Evolutionary conservation across 2,113 vertebrate genomes (phyloP).

Genomic region (Copsychus sechellarum): DNA sequence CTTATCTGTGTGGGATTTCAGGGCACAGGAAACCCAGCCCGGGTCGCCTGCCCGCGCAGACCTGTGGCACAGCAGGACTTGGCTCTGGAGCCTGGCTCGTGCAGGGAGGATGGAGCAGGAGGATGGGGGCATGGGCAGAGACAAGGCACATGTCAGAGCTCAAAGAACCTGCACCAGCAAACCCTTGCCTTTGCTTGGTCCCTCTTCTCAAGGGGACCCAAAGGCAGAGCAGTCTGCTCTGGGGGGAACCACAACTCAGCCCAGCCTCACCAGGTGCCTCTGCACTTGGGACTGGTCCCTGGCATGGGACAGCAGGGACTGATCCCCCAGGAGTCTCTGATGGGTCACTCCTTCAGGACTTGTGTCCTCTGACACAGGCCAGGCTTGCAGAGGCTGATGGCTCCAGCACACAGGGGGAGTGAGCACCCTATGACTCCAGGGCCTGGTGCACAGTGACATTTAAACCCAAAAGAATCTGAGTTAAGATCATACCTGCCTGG

Average conservation of each 20-base stretch:
- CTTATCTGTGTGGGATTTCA: neutral
- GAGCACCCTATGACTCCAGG: neutral
- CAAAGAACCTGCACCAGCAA: neutral
- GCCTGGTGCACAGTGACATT: neutral
- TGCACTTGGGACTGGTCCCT: neutral
- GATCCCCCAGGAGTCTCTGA: neutral
- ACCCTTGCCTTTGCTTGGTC: accelerated
- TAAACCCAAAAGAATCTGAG: neutral
- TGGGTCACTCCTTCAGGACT: neutral
- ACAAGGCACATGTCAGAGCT: neutral
- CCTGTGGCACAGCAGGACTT: accelerated
- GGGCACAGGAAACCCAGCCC: neutral
- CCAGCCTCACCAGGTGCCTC: neutral
- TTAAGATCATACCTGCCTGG: neutral
- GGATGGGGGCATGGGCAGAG: neutral
- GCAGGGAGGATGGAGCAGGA: neutral
- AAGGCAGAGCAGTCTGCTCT: neutral
- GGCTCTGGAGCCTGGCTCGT: accelerated
- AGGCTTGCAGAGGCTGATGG: neutral
- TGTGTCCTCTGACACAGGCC: neutral
- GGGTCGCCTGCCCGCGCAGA: neutral
- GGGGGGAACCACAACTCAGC: neutral
- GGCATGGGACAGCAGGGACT: neutral
- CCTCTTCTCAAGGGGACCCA: neutral
- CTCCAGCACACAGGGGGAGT: neutral